phyloP scores from a whole-genome alignment of 2,113 vertebrate genomes.

The Antechinus stuartii region DNA sequence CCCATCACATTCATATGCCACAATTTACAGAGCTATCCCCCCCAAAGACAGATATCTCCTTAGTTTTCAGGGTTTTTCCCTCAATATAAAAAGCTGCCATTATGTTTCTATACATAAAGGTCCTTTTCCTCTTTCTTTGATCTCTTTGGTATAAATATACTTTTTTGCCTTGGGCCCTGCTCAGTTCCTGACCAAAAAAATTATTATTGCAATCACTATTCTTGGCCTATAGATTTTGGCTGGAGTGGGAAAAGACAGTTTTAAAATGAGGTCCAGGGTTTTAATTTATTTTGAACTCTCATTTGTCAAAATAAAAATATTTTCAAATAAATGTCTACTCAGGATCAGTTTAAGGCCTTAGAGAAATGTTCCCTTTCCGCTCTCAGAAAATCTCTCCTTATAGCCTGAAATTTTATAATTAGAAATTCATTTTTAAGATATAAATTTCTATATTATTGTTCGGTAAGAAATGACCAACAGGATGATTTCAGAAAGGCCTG shows the following conservation, averaged over 20 bases:
- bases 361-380: background rate
- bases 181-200: background rate
- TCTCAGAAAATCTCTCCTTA: background rate
- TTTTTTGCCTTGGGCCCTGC: background rate
- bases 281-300: background rate
- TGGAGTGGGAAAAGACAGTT: background rate
- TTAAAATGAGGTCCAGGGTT: background rate
- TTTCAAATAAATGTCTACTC: background rate
- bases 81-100: background rate
- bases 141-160: background rate
- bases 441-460: background rate
- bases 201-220: background rate
- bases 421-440: background rate
- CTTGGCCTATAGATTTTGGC: background rate
- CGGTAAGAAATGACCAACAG: too few species aligned
- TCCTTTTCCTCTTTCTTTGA: background rate
- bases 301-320: background rate
- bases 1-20: background rate
- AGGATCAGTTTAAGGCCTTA: background rate
- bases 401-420: background rate
- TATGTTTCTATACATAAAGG: background rate
- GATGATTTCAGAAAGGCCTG: too few species aligned
- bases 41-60: background rate
- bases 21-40: background rate
- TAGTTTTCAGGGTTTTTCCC: background rate